These are phyloP conservation scores for Alexandromys fortis DNA, from an alignment of 2,113 vertebrate genomes.

Conservation along the genomic window DNA sequence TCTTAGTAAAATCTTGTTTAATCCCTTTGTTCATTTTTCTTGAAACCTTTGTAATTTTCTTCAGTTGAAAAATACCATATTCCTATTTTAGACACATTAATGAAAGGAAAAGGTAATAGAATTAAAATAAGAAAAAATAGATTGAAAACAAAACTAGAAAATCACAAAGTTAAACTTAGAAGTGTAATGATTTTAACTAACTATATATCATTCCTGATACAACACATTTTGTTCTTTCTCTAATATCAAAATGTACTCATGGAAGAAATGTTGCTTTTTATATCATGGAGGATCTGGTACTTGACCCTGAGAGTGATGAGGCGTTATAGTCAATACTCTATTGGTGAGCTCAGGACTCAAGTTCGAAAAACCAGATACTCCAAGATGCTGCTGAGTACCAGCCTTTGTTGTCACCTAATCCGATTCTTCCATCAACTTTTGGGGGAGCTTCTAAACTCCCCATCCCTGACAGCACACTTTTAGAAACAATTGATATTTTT, in stretches of 20 bases:
- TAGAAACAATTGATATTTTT: not conserved
- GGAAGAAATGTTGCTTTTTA: not conserved
- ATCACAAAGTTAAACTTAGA: conserved; percentile 55
- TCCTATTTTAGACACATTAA: conserved; percentile 58
- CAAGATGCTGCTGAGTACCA: not conserved
- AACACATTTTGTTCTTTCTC: not conserved
- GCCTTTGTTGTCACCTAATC: not conserved
- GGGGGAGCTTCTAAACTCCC: too few species aligned
- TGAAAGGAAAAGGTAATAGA: conserved; percentile 32
- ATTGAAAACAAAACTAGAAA: not conserved
- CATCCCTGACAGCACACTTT: not conserved
- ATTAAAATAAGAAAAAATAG: conserved; percentile 20
- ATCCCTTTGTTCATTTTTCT: conserved; percentile 54
- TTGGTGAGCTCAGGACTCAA: not conserved
- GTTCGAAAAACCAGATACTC: not conserved
- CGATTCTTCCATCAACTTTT: not conserved
- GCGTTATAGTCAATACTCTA: not conserved
- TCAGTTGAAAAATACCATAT: conserved; percentile 46
- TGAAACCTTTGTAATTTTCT: conserved; percentile 11
- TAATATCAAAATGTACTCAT: not conserved
- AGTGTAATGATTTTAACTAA: conserved; percentile 1
- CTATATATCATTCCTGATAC: not conserved
- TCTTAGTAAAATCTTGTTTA: not conserved
- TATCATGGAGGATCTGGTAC: too few species aligned
- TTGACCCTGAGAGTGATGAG: not conserved